phyloP scores from a whole-genome alignment of 2,797 vertebrate species.

The Linurgus olivaceus region DNA sequence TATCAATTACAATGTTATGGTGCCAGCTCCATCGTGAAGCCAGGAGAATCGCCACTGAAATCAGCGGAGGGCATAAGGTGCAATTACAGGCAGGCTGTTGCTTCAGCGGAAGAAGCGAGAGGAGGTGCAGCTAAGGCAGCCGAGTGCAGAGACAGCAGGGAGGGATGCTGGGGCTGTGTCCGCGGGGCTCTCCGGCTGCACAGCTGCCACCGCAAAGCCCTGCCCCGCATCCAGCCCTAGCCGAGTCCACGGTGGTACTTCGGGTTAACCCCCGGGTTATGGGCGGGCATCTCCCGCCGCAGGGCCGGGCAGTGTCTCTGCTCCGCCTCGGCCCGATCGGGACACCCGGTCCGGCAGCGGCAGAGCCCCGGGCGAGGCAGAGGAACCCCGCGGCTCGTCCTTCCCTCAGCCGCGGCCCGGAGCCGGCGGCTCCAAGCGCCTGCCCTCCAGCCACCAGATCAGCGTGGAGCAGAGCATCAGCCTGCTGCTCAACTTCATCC shows the following conservation, averaged over 20 bases:
- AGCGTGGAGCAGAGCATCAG: too few species aligned
- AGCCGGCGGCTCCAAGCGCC: background rate
- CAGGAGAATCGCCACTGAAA: background rate
- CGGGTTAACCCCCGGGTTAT: rapidly evolving
- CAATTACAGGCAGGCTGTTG: background rate
- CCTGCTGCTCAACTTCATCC: too few species aligned
- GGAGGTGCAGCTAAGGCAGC: rapidly evolving
- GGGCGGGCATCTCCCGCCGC: background rate
- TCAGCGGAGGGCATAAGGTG: rapidly evolving
- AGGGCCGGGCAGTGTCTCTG: background rate
- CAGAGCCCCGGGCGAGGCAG: background rate
- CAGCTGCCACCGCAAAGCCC: rapidly evolving
- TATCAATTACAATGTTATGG: rapidly evolving
- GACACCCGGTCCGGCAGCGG: background rate
- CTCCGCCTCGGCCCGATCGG: background rate
- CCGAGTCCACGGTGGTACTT: rapidly evolving
- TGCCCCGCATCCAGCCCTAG: rapidly evolving
- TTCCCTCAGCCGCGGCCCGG: background rate
- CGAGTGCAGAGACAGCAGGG: rapidly evolving
- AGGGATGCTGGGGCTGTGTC: background rate
- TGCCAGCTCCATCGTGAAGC: background rate
- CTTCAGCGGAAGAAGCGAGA: background rate
- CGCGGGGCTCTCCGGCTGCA: background rate
- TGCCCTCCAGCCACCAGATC: too few species aligned
- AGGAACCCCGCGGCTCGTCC: background rate